Evolutionary conservation across 2,797 vertebrate species (phyloP).

Genomic region (Todus mexicanus): DNA sequence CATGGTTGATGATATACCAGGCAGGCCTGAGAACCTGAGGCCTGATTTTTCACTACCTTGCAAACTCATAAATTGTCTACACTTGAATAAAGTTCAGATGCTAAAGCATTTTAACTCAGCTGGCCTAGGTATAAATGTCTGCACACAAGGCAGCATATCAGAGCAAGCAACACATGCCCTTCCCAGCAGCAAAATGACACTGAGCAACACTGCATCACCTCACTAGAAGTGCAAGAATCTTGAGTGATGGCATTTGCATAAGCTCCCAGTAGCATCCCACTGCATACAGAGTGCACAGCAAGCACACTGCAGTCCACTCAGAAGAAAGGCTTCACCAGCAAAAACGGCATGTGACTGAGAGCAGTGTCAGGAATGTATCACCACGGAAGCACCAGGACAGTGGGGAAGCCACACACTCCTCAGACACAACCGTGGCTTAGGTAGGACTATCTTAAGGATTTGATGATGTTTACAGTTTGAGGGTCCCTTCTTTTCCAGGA

Average conservation of each 20-base stretch:
- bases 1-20: background rate
- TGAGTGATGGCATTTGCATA: accelerated
- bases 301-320: background rate
- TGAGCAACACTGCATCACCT: background rate
- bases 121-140: background rate
- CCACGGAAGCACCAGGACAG: background rate
- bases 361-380: background rate
- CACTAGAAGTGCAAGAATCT: background rate
- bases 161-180: background rate
- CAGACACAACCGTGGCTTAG: background rate
- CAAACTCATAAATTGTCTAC: background rate
- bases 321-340: background rate
- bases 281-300: background rate
- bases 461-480: background rate
- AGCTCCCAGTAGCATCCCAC: background rate
- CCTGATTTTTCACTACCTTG: background rate
- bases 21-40: background rate
- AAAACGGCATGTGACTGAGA: background rate
- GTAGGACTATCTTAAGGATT: background rate
- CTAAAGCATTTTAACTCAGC: background rate
- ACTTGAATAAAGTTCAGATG: background rate
- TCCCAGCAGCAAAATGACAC: background rate
- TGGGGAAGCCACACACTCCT: background rate
- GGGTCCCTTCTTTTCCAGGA: background rate
- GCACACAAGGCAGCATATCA: background rate